Evolutionary conservation across 2,797 vertebrate species (phyloP).

Genomic region (Echiichthys vipera): DNA sequence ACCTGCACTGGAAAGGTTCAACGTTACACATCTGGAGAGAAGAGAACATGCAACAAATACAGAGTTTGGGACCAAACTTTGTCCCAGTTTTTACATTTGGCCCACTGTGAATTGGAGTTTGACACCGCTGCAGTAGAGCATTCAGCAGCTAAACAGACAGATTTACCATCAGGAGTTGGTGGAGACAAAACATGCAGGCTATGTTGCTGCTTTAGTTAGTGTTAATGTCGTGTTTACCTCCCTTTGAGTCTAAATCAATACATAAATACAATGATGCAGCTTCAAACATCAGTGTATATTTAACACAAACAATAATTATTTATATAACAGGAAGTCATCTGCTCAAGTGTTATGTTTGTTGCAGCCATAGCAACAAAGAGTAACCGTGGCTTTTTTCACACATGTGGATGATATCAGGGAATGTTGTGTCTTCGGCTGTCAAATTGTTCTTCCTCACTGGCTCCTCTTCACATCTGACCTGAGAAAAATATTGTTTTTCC

Average conservation of each 20-base stretch:
- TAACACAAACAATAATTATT: not conserved
- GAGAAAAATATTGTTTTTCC: conserved; percentile 15
- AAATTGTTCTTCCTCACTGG: not conserved
- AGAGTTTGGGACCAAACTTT: no score
- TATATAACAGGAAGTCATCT: not conserved
- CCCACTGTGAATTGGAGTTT: no score
- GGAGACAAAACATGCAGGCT: not conserved
- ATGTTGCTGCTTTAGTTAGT: not conserved
- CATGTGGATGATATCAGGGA: not conserved
- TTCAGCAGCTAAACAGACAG: not conserved
- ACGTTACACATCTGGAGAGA: no score
- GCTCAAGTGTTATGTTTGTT: not conserved
- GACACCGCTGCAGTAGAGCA: no score
- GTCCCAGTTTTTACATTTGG: no score
- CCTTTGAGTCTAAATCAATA: not conserved
- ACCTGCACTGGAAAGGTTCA: no score
- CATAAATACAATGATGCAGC: not conserved
- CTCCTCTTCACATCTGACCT: not conserved
- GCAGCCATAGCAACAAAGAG: not conserved
- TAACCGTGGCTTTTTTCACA: not conserved
- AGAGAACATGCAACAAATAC: no score
- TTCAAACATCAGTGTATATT: not conserved
- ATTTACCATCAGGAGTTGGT: not conserved
- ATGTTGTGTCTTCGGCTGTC: not conserved
- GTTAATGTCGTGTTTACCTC: no score